Conservation (phyloP, 1,140 invertebrate genomes). For the Caenorhabditis brenneri region DNA sequence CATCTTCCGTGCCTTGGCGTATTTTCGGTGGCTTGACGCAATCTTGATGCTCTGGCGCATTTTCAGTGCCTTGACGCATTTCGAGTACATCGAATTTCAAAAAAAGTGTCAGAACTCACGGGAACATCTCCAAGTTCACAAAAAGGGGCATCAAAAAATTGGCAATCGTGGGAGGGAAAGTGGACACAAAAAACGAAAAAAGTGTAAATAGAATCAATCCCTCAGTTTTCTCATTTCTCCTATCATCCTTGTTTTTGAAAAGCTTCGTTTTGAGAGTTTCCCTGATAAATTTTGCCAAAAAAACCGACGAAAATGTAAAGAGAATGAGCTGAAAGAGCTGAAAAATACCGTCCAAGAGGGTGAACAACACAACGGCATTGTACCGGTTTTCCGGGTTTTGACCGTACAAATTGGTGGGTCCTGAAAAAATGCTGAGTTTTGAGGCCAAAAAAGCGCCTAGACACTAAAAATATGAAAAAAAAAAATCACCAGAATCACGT, state of each 20-base stretch:
- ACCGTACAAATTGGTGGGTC: not conserved
- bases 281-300: not conserved
- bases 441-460: too few relatives aligned
- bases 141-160: not conserved
- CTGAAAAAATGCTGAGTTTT: not conserved
- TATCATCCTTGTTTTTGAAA: not conserved
- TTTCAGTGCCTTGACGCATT: too few relatives aligned
- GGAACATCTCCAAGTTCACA: not conserved
- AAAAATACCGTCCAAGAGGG: not conserved
- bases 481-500: not conserved
- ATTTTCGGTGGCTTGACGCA: too few relatives aligned
- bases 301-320: not conserved
- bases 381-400: too few relatives aligned
- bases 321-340: not conserved
- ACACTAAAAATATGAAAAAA: not conserved
- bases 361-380: not conserved
- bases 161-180: not conserved
- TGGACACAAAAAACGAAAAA: not conserved
- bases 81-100: not conserved
- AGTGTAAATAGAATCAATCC: not conserved
- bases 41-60: too few relatives aligned
- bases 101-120: not conserved
- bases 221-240: not conserved
- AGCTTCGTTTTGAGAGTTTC: not conserved
- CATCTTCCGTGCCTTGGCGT: too few relatives aligned